Evolutionary conservation across 2,113 vertebrate genomes (phyloP), one percentile per base, ranked within the genome.

Genomic region (Puma concolor): DNA sequence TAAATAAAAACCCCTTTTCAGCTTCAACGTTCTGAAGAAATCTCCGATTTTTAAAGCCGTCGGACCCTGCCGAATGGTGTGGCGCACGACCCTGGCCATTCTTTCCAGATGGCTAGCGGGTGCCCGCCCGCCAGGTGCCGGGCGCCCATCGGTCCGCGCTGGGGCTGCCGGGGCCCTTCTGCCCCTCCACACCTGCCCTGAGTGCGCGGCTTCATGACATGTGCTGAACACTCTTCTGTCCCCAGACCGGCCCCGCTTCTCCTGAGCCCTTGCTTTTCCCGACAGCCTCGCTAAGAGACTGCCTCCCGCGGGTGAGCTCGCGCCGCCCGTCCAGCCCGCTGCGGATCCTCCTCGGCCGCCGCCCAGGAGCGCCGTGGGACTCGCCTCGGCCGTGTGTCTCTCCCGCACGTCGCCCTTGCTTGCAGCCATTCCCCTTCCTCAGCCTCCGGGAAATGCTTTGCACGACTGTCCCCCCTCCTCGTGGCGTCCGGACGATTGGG

Each of bases 21-120:
- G 31, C 71, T 72, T 88, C 71, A 23, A 69, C 74, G 38, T 74
- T 94, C 85, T 77, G 83, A 87, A 96, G 80, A 60, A 83, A 38
- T 52, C 10, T 67, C 60, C 4, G 7, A 50, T 83, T 66, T 63
- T 48, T 48, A 74, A 88, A 81, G 38, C 17, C 60, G 6, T 13
- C 79, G 50, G 71, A 31, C 5, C 33, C 38, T 50, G 25, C 8
- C 13, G 17, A 1, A 7, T 0, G 17, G 21, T 0, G 13, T 12
- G 33, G 19, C 23, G 25, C 27, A 10, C 7, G 11, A 67, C 10
- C 4, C 0, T 16, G 10, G 4, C 19, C 9, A 10, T 13, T 57
- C 17, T 17, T 50, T 86, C 44, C 13, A 29, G 38, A 41, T 7
- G 33, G 52, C 38, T n/a, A 9, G 33, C 60, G 6, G 21, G 21